Evolutionary conservation across 2,888 invertebrate genomes (phyloP).

Genomic region (Crioceris asparagi): DNA sequence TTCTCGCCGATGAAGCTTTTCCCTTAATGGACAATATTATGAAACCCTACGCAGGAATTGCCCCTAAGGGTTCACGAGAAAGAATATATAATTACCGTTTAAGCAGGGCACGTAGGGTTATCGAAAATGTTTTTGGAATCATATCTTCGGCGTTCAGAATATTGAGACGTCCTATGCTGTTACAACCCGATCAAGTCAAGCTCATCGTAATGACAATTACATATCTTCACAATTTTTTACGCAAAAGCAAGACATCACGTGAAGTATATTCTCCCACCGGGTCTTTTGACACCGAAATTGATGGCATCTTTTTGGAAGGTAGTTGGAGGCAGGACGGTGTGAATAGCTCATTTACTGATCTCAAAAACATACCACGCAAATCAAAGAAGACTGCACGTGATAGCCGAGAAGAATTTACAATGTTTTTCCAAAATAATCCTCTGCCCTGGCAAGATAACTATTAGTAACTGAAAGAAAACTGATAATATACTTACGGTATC

Average conservation of each 20-base stretch:
- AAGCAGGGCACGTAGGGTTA: constrained; percentile 7
- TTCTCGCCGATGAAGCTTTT: constrained; percentile 17
- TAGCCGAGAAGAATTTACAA: no score
- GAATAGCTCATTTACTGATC: no score
- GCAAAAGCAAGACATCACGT: constrained; percentile 10
- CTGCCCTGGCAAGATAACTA: no score
- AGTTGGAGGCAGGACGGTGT: no score
- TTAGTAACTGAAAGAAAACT: no score
- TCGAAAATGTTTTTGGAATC: constrained; percentile 15
- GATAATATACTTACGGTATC: no score
- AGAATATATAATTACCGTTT: constrained; percentile 9
- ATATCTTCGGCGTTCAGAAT: constrained; percentile 12
- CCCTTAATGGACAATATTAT: constrained; percentile 11
- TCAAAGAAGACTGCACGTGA: no score
- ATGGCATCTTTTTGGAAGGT: no score
- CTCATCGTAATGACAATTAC: constrained; percentile 7
- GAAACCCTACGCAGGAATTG: constrained; percentile 12
- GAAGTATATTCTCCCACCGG: constrained; percentile 9
- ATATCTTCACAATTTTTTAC: constrained; percentile 14
- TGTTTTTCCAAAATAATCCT: no score
- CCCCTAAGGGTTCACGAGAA: constrained; percentile 11
- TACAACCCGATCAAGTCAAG: constrained; percentile 12
- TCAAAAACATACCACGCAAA: no score
- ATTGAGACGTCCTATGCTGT: constrained; percentile 10
- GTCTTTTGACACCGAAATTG: constrained; percentile 9